A percentile compares a stretch with the other conserved stretches of the same genome.
These are phyloP conservation scores for Grapholita molesta DNA, from an alignment of 1,140 invertebrate genomes.

Conservation along the genomic window DNA sequence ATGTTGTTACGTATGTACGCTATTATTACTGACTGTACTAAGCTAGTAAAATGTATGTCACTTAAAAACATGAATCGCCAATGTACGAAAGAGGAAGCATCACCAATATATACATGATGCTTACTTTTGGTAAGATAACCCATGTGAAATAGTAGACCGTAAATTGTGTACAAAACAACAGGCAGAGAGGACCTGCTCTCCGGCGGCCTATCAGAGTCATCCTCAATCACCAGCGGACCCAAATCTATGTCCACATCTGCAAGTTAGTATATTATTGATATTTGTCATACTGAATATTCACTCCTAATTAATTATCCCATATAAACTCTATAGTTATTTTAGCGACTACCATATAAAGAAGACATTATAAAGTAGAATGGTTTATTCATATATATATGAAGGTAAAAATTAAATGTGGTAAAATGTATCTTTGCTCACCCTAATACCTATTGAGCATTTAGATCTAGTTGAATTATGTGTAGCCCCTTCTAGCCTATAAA, in stretches of 20 bases:
- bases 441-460: no score
- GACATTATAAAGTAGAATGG: no score
- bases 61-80: neutral
- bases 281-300: neutral
- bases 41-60: neutral
- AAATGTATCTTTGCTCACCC: no score
- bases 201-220: conserved; percentile 51
- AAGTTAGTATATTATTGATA: conserved; percentile 42
- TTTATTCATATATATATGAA: no score
- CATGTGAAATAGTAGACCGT: conserved; percentile 75
- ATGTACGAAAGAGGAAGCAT: conserved; percentile 40
- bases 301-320: neutral
- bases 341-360: neutral
- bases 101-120: conserved; percentile 57
- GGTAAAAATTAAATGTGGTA: no score
- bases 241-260: conserved; percentile 75
- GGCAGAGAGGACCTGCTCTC: conserved; percentile 65
- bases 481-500: no score
- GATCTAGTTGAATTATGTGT: no score
- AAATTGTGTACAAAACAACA: conserved; percentile 71
- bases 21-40: neutral
- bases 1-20: no score
- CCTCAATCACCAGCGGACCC: conserved; percentile 61
- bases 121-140: conserved; percentile 73
- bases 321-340: neutral